Base-by-base conservation (phyloP, 2,113 vertebrate genomes). In the Synodontis membranacea region DNA sequence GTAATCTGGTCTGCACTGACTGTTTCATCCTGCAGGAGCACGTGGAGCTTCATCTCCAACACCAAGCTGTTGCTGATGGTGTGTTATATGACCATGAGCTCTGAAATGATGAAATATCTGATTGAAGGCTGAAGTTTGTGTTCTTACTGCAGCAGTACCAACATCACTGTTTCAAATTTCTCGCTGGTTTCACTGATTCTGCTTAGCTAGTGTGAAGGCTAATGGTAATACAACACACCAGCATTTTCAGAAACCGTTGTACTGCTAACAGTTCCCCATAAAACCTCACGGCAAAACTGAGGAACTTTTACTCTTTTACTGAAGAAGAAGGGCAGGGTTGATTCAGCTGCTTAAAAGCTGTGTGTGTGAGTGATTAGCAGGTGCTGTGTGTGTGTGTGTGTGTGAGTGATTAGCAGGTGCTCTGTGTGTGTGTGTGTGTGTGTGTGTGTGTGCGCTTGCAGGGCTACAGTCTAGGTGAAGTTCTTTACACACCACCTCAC, bases 371-470 rank as follows among this genome's bases (percentile, higher is more conserved):
- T 74, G 23, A 60, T 52, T 78, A 34, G 56, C 80, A 93, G 93
- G 68, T 72, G 39, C 86, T 90, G 68, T 91, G 0, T 95, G 93
- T 83, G 93, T 95, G 87, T 99, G 97, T 81, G 89, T 98, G 90
- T 99, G 97, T 89, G 92, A 93, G 8, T 74, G 23, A 60, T 52
- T 78, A 34, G 56, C 80, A 93, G 93, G 68, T 72, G 39, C 86
- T 90, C 64, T 91, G 0, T 95, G 93, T 83, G 93, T 95, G 87
- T 99, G 97, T 81, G 89, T 98, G 90, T 99, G 97, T 89, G 92
- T 91, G 0, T 95, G 93, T 83, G 93, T 95, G 87, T 99, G 97
- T 81, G n/a, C n/a, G n/a, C n/a, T n/a, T n/a, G n/a, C n/a, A n/a
- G n/a, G n/a, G n/a, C n/a, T n/a, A n/a, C n/a, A n/a, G n/a, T n/a